Conservation (phyloP, 2,888 invertebrate genomes). For the Netelia inedita region DNA sequence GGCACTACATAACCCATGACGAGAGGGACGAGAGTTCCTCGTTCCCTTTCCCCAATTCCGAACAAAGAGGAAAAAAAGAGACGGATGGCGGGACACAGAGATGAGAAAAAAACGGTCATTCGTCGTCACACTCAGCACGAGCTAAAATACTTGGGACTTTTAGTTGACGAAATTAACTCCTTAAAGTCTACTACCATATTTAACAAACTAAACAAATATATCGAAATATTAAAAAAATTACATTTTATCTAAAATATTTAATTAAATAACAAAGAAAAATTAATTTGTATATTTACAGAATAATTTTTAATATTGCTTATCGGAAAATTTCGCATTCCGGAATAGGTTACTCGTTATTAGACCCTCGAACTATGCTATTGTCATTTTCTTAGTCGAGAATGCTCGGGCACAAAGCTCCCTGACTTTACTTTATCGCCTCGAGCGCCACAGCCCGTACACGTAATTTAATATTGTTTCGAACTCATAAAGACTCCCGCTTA, state of each 20-base stretch:
- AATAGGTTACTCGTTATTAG: neutral
- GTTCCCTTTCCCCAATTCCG: neutral
- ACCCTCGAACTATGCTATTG: neutral
- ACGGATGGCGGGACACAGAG: neutral
- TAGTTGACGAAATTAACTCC: neutral
- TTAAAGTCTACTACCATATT: neutral
- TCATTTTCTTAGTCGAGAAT: neutral
- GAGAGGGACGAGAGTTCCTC: neutral
- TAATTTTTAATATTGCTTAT: neutral
- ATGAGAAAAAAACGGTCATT: neutral
- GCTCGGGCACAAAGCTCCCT: neutral
- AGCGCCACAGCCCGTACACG: slow-evolving; percentile 30
- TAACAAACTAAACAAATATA: neutral
- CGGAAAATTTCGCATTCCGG: neutral
- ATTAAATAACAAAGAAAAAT: neutral
- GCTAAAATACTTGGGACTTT: neutral
- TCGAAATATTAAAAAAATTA: neutral
- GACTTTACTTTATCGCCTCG: neutral
- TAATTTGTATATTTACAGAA: neutral
- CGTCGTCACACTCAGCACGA: slow-evolving; percentile 1
- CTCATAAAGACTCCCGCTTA: slow-evolving; percentile 50
- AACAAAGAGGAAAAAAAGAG: neutral
- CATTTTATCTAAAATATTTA: neutral
- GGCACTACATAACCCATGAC: neutral
- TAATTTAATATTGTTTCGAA: slow-evolving; percentile 64